Evolutionary conservation across 2,797 vertebrate genomes (phyloP).

Genomic region (Tokudaia muenninki): DNA sequence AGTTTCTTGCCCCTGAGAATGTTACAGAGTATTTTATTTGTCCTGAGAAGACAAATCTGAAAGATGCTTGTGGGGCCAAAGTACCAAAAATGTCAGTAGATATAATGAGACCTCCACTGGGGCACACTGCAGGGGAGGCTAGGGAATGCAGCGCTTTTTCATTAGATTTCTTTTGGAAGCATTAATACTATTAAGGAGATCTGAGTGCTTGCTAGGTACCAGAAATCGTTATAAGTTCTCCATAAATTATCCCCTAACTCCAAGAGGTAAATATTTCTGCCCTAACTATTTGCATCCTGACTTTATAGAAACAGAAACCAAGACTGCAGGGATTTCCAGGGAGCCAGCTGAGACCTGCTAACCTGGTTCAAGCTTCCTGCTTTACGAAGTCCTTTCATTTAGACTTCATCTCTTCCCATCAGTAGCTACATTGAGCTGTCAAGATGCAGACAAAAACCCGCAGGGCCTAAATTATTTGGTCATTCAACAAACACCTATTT

Average conservation of each 20-base stretch:
- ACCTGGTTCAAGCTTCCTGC: constrained; percentile 5
- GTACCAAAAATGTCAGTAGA: constrained; percentile 36
- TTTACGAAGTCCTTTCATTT: not conserved
- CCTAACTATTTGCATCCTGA: constrained; percentile 19
- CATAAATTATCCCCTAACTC: not conserved
- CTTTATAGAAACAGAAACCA: not conserved
- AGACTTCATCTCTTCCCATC: not conserved
- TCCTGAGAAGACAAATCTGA: constrained; percentile 7
- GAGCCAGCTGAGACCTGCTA: not conserved
- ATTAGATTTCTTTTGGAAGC: not conserved
- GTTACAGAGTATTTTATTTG: not conserved
- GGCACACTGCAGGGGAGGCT: not conserved
- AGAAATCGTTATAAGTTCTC: not conserved
- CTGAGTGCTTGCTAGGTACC: not conserved
- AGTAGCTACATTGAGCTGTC: not conserved
- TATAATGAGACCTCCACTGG: not conserved
- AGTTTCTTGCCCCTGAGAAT: not conserved
- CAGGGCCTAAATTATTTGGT: constrained; percentile 18
- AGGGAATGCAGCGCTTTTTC: not conserved
- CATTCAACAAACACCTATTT: constrained; percentile 43
- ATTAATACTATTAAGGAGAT: constrained; percentile 17
- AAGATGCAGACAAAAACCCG: not conserved
- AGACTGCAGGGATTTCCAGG: constrained; percentile 13
- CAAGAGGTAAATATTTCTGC: not conserved
- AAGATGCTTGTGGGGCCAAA: not conserved